Evolutionary conservation across 2,888 invertebrate genomes (phyloP).

Genomic region (Cephus rjabovi): DNA sequence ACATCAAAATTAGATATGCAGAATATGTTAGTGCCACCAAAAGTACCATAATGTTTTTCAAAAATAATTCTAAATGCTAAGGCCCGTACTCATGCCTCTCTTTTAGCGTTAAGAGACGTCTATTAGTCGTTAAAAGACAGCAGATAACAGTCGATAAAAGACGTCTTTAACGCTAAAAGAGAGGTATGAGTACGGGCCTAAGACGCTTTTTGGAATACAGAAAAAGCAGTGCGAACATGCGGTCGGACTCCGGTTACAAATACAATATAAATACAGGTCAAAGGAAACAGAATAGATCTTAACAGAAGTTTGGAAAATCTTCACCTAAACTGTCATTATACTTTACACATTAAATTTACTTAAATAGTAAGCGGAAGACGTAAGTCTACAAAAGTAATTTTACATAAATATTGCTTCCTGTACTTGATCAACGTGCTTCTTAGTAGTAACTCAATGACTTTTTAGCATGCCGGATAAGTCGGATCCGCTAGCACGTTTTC

Average conservation of each 20-base stretch:
- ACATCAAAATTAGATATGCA: too few species aligned
- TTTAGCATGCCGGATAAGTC: not conserved
- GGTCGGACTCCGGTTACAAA: not conserved
- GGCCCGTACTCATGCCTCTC: too few species aligned
- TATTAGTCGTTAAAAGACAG: too few species aligned
- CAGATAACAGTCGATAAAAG: too few species aligned
- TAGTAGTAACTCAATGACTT: not conserved
- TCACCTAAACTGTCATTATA: not conserved
- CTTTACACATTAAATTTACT: not conserved
- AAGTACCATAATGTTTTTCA: too few species aligned
- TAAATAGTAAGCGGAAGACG: not conserved
- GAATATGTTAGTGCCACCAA: too few species aligned
- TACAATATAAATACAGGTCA: not conserved
- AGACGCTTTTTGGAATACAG: not conserved
- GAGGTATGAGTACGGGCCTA: too few species aligned
- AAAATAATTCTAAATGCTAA: not conserved
- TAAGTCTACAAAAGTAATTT: not conserved
- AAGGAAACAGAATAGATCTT: not conserved
- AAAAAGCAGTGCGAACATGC: not conserved
- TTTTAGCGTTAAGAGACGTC: too few species aligned
- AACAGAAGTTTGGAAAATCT: not conserved
- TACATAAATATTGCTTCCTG: not conserved
- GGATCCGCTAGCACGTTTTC: not conserved
- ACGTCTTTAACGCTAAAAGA: too few species aligned
- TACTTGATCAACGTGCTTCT: not conserved